Base-by-base conservation (phyloP, 2,113 vertebrate species). In the Leptosomus discolor region DNA sequence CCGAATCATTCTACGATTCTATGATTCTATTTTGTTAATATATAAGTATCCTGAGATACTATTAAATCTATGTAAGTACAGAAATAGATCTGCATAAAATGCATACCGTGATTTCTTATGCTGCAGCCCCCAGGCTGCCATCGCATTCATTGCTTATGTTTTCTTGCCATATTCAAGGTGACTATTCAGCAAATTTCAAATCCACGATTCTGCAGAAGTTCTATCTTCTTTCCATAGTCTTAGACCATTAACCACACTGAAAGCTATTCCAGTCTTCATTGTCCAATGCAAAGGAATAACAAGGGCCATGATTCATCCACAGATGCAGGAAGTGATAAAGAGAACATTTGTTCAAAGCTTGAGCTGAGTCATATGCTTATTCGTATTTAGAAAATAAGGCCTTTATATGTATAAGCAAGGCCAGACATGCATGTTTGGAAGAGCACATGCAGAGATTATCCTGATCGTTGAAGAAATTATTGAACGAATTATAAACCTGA, bases 281-380 rank as follows among this genome's bases (percentile, higher is more conserved):
- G 88, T 81, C 82, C 83, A 61, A 50, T 15, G 51, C 1, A 43
- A 90, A 82, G 10, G 32, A 92, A 80, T 15, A 90, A 7, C 1
- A 2, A 92, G 80, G n/a, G 32, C 61, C n/a, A 4, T 95, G 95
- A 94, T 79, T 96, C 92, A 95, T 94, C 45, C 73, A 71, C 85
- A 94, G 94, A 95, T 94, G 86, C 76, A 94, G 88, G 76, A 97
- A 95, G 86, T 41, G 92, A 58, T 95, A 78, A 88, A 70, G 60
- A 93, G 51, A 84, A 91, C 60, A 60, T 86, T 95, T 94, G 76
- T 94, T 94, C 6, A 7, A 91, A 84, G 69, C 64, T 4, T 81
- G 56, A 94, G 81, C 43, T 95, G 96, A 96, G 56, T 94, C 85
- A 96, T 92, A 78, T 89, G 23, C 80, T 94, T 79, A 78, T 97